Evolutionary conservation across 2,888 invertebrate genomes (phyloP).

Genomic region (Drosophila bunnanda): DNA sequence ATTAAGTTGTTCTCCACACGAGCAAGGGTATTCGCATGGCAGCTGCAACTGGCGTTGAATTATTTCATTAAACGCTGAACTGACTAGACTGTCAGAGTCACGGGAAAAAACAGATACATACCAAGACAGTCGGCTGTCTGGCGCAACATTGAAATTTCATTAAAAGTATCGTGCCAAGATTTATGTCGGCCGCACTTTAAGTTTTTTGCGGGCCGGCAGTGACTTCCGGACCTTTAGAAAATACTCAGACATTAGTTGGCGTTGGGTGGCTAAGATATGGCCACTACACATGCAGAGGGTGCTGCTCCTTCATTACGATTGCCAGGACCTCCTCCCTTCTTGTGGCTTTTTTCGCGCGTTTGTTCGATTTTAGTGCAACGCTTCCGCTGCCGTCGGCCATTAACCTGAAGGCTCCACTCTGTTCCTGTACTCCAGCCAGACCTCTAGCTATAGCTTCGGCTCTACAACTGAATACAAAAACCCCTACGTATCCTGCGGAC

Average conservation of each 20-base stretch:
- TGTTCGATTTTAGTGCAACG: constrained; percentile 76
- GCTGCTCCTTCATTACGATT: constrained; percentile 39
- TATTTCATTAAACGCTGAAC: constrained; percentile 80
- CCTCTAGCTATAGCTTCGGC: neutral
- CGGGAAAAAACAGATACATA: constrained; percentile 13
- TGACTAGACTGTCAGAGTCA: constrained; percentile 42
- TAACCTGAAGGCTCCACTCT: constrained; percentile 56
- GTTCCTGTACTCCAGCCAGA: neutral
- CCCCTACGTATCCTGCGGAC: constrained; percentile 45
- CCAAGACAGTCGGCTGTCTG: constrained; percentile 29
- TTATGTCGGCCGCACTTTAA: constrained; percentile 74
- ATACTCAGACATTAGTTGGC: constrained; percentile 68
- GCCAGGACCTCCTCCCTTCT: constrained; percentile 9
- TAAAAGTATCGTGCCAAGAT: constrained; percentile 71
- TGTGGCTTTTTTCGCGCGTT: constrained; percentile 64
- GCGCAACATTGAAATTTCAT: constrained; percentile 79
- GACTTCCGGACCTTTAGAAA: constrained; percentile 68
- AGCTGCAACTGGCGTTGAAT: constrained; percentile 75
- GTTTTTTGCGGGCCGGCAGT: constrained; percentile 64
- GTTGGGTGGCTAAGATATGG: constrained; percentile 65
- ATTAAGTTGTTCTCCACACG: constrained; percentile 83
- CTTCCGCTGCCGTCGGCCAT: constrained; percentile 72
- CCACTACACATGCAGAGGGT: constrained; percentile 71
- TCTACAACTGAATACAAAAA: neutral
- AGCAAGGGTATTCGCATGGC: constrained; percentile 36